Percentiles rank a stretch among this genome's conserved stretches.
Evolutionary conservation across 2,113 vertebrate species (phyloP).

Genomic region (Girardinichthys multiradiatus): DNA sequence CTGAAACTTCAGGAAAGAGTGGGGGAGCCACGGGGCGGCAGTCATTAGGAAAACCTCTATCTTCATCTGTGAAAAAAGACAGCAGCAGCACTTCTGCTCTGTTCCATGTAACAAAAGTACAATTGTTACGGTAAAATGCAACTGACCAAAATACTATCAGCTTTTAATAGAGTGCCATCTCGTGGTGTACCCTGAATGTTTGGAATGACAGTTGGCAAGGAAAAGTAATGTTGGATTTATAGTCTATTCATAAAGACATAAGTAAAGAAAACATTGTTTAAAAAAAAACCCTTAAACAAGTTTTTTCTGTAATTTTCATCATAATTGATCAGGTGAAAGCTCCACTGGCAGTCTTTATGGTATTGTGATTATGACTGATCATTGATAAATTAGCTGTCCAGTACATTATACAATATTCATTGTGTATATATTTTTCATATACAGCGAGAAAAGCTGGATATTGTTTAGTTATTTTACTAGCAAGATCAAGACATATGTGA

Average conservation of each 20-base stretch:
- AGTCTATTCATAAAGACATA: background rate
- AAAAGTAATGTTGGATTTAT: background rate
- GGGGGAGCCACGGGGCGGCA: slow-evolving; percentile 26
- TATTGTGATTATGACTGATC: no score
- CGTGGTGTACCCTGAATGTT: background rate
- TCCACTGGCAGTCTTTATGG: no score
- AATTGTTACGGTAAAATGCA: background rate
- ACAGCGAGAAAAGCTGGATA: no score
- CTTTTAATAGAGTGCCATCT: background rate
- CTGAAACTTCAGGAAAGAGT: slow-evolving; percentile 39
- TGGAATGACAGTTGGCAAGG: background rate
- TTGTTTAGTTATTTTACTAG: no score
- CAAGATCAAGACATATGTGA: no score
- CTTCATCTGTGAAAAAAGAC: slow-evolving; percentile 32
- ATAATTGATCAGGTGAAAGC: no score
- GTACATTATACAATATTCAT: no score
- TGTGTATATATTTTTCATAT: no score
- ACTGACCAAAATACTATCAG: background rate
- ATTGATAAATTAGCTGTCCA: no score
- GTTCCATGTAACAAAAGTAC: background rate
- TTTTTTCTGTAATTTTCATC: no score
- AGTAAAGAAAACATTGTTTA: background rate
- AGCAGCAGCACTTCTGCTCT: background rate
- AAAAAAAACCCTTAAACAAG: background rate
- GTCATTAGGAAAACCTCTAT: slow-evolving; percentile 37